These are phyloP conservation scores for Grammatotria lemairii DNA, from an alignment of 2,113 vertebrate genomes.

Conservation along the genomic window DNA sequence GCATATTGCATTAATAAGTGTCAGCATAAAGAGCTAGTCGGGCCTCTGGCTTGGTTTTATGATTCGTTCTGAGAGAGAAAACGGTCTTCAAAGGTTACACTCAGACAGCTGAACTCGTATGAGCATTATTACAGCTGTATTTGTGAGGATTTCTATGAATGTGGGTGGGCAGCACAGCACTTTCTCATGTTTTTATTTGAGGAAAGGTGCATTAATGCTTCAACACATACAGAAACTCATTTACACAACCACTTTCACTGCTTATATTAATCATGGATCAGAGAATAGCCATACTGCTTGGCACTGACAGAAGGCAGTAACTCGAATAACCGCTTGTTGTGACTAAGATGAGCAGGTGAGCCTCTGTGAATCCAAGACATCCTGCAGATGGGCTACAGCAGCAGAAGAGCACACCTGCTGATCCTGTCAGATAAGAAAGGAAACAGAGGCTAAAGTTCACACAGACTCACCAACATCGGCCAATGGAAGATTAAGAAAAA, in stretches of 20 bases:
- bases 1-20: conserved; percentile 34
- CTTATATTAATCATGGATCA: background rate
- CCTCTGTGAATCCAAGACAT: background rate
- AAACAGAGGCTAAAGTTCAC: background rate
- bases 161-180: background rate
- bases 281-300: background rate
- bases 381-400: background rate
- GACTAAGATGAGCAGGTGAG: background rate
- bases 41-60: conserved; percentile 11
- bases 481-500: background rate
- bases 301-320: background rate
- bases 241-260: background rate
- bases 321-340: background rate
- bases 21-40: conserved; percentile 21
- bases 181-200: background rate
- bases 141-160: background rate
- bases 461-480: background rate
- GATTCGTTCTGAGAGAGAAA: conserved; percentile 23
- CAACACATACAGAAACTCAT: background rate
- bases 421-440: background rate
- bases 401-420: background rate
- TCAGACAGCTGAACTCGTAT: background rate
- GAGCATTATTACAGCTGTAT: background rate
- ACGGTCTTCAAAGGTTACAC: conserved; percentile 40
- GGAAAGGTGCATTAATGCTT: background rate